Percentiles rank a stretch among this genome's conserved stretches.
phyloP scores from a whole-genome alignment of 2,888 invertebrate genomes.

The Cephalotes varians region DNA sequence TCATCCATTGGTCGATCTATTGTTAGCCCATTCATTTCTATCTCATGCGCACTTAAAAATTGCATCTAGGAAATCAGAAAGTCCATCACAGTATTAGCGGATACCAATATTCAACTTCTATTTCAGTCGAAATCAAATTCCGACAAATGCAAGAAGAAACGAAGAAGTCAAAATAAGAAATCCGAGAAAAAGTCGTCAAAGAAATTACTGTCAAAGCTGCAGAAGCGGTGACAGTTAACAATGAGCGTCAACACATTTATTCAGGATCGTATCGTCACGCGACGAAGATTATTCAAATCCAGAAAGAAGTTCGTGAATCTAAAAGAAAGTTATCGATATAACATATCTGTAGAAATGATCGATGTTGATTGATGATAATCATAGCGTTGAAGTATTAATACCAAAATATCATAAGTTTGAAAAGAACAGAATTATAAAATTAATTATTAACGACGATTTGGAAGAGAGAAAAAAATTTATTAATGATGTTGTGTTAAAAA shows the following conservation, averaged over 20 bases:
- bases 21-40: slow-evolving; percentile 1
- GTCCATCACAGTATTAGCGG: background rate
- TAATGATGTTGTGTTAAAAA: background rate
- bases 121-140: background rate
- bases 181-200: background rate
- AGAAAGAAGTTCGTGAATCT: background rate
- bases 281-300: background rate
- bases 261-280: background rate
- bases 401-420: background rate
- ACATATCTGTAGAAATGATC: background rate
- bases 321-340: background rate
- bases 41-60: background rate
- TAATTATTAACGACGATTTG: background rate
- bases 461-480: background rate
- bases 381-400: background rate
- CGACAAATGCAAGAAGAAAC: background rate
- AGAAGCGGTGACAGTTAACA: background rate
- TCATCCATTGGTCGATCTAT: background rate
- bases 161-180: background rate
- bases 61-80: background rate
- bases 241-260: background rate
- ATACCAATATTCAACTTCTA: background rate
- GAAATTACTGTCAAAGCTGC: background rate
- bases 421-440: background rate
- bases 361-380: background rate